Percentiles rank a stretch among this genome's conserved stretches.
These are phyloP conservation scores for Albula goreensis DNA, from an alignment of 2,113 vertebrate genomes.

Conservation along the genomic window DNA sequence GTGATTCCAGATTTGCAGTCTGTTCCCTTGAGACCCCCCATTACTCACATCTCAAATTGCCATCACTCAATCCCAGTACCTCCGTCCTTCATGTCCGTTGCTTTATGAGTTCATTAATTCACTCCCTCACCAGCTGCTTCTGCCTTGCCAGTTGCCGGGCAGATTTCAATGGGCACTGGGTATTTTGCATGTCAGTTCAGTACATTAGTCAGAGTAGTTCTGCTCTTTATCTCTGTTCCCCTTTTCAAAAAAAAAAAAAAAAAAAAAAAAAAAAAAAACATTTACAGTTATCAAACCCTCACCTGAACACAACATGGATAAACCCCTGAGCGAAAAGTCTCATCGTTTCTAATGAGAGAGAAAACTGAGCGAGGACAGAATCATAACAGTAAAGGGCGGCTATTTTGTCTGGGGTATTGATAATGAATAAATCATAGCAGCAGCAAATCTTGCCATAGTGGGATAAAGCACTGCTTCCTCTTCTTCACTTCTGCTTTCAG, in stretches of 20 bases:
- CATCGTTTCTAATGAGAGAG: too few relatives aligned
- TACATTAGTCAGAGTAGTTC: neutral
- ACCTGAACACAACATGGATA: neutral
- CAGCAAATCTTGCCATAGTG: neutral
- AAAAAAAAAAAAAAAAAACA: neutral
- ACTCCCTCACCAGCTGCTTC: neutral
- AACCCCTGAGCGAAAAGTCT: neutral
- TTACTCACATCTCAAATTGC: neutral
- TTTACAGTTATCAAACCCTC: too few relatives aligned
- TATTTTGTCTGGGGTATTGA: neutral
- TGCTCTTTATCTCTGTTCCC: neutral
- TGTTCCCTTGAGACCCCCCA: slow-evolving; percentile 8
- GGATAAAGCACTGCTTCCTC: neutral
- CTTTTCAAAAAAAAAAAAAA: neutral
- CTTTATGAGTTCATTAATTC: neutral
- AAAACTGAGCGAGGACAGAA: neutral
- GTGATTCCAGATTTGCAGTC: slow-evolving; percentile 6
- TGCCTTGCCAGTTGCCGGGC: neutral
- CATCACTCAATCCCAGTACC: neutral
- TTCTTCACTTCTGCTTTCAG: slow-evolving; percentile 1
- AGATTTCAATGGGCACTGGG: neutral
- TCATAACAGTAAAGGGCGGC: neutral
- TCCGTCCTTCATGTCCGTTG: neutral
- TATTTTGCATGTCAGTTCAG: neutral
- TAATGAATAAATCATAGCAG: neutral